These are phyloP conservation scores for Albula goreensis DNA, from an alignment of 2,113 vertebrate genomes.

Conservation along the genomic window DNA sequence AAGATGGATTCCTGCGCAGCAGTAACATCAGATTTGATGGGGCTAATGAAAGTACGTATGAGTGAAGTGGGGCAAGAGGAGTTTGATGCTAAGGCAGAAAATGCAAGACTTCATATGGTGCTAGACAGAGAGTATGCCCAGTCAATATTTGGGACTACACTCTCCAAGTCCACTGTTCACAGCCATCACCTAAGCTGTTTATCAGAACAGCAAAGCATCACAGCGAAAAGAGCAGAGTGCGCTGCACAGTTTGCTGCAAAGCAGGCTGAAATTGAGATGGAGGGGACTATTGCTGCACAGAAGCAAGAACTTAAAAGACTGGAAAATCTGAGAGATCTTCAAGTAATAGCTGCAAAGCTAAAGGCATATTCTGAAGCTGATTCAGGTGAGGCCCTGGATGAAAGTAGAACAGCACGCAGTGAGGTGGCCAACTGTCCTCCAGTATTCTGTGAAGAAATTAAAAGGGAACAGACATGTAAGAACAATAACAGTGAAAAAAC, in stretches of 20 bases:
- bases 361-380: slow-evolving; percentile 37
- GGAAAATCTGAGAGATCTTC: slow-evolving; percentile 39
- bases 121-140: slow-evolving; percentile 41
- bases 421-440: background rate
- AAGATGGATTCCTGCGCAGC: slow-evolving; percentile 37
- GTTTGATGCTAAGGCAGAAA: slow-evolving; percentile 44
- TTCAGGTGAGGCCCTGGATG: background rate
- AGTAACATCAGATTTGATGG: slow-evolving; percentile 38
- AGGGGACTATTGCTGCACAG: slow-evolving; percentile 34
- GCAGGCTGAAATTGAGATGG: slow-evolving; percentile 31
- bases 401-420: background rate
- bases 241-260: slow-evolving; percentile 39
- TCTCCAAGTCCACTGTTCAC: background rate
- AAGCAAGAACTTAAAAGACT: slow-evolving; percentile 43
- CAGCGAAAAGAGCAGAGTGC: slow-evolving; percentile 36
- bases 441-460: background rate
- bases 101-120: slow-evolving; percentile 32
- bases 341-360: slow-evolving; percentile 40
- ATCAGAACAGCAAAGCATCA: slow-evolving; percentile 29
- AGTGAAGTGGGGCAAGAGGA: slow-evolving; percentile 38
- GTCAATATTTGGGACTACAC: slow-evolving; percentile 32
- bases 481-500: background rate
- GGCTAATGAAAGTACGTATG: slow-evolving; percentile 36
- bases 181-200: slow-evolving; percentile 15
- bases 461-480: background rate